These are phyloP conservation scores for Diachasma alloeum DNA, from an alignment of 1,140 invertebrate species.

Conservation along the genomic window DNA sequence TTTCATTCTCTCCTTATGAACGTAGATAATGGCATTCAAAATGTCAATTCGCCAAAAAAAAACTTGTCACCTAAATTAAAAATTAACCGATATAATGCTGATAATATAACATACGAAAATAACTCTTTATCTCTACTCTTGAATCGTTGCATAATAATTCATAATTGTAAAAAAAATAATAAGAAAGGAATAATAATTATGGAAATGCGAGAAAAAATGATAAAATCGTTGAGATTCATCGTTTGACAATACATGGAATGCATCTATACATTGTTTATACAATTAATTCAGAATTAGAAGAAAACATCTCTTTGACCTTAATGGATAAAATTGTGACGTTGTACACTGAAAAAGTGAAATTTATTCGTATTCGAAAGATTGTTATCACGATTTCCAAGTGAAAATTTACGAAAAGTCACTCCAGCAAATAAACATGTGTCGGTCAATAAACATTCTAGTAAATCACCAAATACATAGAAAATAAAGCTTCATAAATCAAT, in stretches of 20 bases:
- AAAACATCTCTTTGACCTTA: background rate
- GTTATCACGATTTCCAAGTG: background rate
- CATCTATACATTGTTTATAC: slow-evolving; percentile 49
- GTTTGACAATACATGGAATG: slow-evolving; percentile 32
- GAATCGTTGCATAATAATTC: background rate
- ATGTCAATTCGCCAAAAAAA: background rate
- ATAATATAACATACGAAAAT: background rate
- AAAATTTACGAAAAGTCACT: background rate
- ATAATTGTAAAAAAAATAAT: background rate
- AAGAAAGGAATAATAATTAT: slow-evolving; percentile 2
- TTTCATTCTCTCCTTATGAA: background rate
- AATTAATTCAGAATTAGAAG: slow-evolving; percentile 41
- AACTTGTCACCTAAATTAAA: background rate
- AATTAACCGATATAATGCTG: background rate
- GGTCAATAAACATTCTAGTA: background rate
- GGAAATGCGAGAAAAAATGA: background rate
- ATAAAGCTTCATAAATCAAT: background rate
- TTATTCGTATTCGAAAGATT: background rate
- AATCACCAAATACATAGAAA: background rate
- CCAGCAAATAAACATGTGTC: too few species aligned
- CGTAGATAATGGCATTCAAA: background rate
- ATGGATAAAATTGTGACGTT: slow-evolving; percentile 7
- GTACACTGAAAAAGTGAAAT: background rate
- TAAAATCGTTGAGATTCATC: background rate
- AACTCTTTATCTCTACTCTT: background rate